phyloP scores from a whole-genome alignment of 1,140 invertebrate species.

The Paraescarpia echinospica region DNA sequence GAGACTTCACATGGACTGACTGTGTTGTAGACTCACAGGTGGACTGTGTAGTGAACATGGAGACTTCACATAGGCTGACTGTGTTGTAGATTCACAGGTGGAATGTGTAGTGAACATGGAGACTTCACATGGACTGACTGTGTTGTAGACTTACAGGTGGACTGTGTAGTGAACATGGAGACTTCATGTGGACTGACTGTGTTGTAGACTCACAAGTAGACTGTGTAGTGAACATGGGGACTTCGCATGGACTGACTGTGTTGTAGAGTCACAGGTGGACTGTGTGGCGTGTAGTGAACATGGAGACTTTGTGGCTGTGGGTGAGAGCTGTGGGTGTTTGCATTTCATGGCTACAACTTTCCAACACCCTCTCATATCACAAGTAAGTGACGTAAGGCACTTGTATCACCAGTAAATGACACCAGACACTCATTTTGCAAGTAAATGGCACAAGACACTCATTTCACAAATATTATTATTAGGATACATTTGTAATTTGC shows the following conservation, averaged over 20 bases:
- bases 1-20: too few relatives aligned
- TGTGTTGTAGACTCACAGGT: too few relatives aligned
- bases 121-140: too few relatives aligned
- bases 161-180: too few relatives aligned
- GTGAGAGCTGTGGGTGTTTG: constrained; percentile 32
- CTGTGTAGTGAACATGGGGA: background rate
- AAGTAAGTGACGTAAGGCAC: constrained; percentile 31
- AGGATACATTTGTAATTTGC: too few relatives aligned
- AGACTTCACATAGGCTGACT: too few relatives aligned
- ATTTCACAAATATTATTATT: background rate
- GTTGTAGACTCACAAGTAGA: background rate
- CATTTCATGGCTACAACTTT: constrained; percentile 34
- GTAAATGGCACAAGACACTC: background rate
- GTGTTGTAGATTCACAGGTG: too few relatives aligned
- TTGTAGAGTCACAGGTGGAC: constrained; percentile 36
- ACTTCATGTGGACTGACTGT: too few relatives aligned
- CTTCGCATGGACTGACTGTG: background rate
- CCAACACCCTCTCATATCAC: constrained; percentile 28
- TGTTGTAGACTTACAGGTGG: too few relatives aligned
- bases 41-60: too few relatives aligned
- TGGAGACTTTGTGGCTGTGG: constrained; percentile 36
- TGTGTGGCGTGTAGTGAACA: constrained; percentile 36
- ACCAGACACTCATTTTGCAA: background rate
- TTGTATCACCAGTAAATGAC: background rate
- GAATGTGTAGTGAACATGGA: too few relatives aligned